Conservation (phyloP, 2,888 invertebrate genomes). For the Lithophane leautieri region DNA sequence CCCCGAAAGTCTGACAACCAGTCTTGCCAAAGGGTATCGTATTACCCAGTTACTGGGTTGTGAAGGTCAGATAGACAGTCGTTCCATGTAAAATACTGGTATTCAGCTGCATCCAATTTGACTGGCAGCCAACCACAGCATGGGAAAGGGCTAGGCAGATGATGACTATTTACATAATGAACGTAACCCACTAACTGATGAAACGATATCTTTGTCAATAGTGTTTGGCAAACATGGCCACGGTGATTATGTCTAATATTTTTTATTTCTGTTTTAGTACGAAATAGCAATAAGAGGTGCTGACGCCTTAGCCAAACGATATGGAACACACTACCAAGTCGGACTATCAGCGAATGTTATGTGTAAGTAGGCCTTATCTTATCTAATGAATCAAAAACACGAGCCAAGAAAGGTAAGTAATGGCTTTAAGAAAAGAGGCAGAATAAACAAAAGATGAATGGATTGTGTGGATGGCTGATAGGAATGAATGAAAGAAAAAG, state of each 20-base stretch:
- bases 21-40: too few relatives aligned
- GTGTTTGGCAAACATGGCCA: neutral
- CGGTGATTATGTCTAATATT: neutral
- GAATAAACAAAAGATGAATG: neutral
- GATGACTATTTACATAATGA: too few relatives aligned
- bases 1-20: too few relatives aligned
- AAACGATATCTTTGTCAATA: neutral
- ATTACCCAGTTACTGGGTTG: too few relatives aligned
- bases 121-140: too few relatives aligned
- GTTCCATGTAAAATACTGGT: too few relatives aligned
- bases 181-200: neutral
- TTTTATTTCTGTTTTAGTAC: slow-evolving; percentile 73
- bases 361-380: slow-evolving; percentile 77
- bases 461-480: neutral
- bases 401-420: neutral
- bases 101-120: too few relatives aligned
- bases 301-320: slow-evolving; percentile 73
- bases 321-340: slow-evolving; percentile 79
- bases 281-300: slow-evolving; percentile 81
- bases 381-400: neutral
- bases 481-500: neutral
- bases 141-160: too few relatives aligned
- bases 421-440: neutral
- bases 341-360: slow-evolving; percentile 83
- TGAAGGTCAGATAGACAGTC: too few relatives aligned